A percentile compares a stretch with the other conserved stretches of the same genome.
These are phyloP conservation scores for Bhutanitis thaidina DNA, from an alignment of 2,888 invertebrate genomes.

Conservation along the genomic window DNA sequence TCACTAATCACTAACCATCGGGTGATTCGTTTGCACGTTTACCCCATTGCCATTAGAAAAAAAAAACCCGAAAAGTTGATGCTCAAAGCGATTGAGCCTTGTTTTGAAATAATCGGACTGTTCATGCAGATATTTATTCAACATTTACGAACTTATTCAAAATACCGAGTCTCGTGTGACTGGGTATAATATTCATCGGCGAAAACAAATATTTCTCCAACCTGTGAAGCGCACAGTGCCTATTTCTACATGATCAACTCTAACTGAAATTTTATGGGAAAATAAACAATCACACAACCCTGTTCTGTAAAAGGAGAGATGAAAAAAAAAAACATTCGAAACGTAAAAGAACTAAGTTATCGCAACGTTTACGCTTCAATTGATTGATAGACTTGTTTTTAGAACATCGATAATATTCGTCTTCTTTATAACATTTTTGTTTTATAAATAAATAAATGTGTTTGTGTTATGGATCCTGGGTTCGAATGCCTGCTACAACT, in stretches of 20 bases:
- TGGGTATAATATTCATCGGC: constrained; percentile 1
- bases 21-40: too few species aligned
- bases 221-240: constrained; percentile 11
- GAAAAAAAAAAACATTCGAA: constrained; percentile 7
- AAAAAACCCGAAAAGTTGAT: too few species aligned
- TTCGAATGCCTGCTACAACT: too few species aligned
- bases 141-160: neutral
- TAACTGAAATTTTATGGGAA: constrained; percentile 14
- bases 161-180: constrained; percentile 1
- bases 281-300: constrained; percentile 13
- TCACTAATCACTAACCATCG: too few species aligned
- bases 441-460: too few species aligned
- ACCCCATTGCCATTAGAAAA: too few species aligned
- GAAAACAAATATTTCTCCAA: constrained; percentile 7
- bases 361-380: constrained; percentile 14
- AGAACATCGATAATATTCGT: constrained; percentile 7
- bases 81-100: neutral
- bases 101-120: neutral
- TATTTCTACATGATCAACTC: constrained; percentile 16
- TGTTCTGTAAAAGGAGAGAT: constrained; percentile 10
- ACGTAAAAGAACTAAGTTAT: constrained; percentile 15
- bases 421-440: neutral
- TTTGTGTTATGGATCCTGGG: too few species aligned
- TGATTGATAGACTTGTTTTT: constrained; percentile 16
- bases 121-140: neutral